Evolutionary conservation across 2,113 vertebrate species (phyloP).

Genomic region (Dicentrarchus labrax): DNA sequence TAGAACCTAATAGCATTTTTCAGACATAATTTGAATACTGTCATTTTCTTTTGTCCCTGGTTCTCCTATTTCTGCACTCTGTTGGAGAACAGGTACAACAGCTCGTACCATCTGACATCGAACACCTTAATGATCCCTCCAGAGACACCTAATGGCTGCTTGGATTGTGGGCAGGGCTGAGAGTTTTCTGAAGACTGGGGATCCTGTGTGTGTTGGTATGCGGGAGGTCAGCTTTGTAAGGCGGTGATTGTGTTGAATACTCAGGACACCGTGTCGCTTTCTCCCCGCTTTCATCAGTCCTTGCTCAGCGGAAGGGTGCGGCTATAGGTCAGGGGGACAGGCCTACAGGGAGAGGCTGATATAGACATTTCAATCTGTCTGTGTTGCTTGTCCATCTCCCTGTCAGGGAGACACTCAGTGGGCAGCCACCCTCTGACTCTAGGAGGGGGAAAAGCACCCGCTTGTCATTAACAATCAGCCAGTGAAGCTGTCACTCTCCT

Average conservation of each 20-base stretch:
- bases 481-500: conserved; percentile 62
- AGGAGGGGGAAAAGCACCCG: conserved; percentile 37
- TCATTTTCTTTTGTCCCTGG: background rate
- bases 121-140: conserved; percentile 57
- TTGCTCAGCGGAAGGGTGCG: conserved; percentile 33
- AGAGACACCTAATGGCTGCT: conserved; percentile 54
- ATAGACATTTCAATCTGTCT: conserved; percentile 70
- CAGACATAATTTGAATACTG: conserved; percentile 12
- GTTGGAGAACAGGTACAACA: conserved; percentile 40
- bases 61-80: conserved; percentile 28
- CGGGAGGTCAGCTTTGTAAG: conserved; percentile 18
- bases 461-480: conserved; percentile 75
- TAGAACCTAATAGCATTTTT: background rate
- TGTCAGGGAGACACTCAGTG: conserved; percentile 58
- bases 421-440: conserved; percentile 62
- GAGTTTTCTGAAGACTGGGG: conserved; percentile 50
- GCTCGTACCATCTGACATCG: conserved; percentile 39
- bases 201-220: conserved; percentile 37
- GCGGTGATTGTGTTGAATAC: conserved; percentile 15
- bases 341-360: conserved; percentile 58
- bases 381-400: conserved; percentile 9
- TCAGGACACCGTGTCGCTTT: conserved; percentile 24
- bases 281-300: conserved; percentile 37
- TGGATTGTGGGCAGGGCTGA: conserved; percentile 37
- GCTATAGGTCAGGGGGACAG: conserved; percentile 47